Base-by-base conservation (phyloP, 2,113 vertebrate genomes). In the Myotis davidii region DNA sequence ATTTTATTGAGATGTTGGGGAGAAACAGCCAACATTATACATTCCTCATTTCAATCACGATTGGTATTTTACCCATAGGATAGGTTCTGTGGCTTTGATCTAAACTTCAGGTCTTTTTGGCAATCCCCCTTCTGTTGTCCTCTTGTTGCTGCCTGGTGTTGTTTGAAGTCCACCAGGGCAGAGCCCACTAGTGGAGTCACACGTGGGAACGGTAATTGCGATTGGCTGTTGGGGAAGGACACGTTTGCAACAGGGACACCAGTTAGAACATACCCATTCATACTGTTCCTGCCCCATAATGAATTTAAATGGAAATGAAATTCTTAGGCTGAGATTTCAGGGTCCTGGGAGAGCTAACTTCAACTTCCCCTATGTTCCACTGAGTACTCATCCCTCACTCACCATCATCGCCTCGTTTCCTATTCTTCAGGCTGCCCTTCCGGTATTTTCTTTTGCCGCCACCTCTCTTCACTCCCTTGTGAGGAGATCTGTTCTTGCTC, bases 391-490 rank as follows among this genome's bases (percentile, higher is more conserved):
- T 29, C 82, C 82, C 18, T 81, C 37, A 96, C 97, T 97, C 72
- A 98, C 97, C 96, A 23, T 97, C 96, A 61, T 97, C 90, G 0
- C 90, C 29, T 59, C 96, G 82, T 76, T 97, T 98, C 29, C 96
- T 94, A 48, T 85, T 94, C 88, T 97, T 98, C 27, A 87, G 42
- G 34, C 50, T 59, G 50, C 87, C 32, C 70, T 90, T 98, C 9
- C 64, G 94, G 56, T 95, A 95, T 76, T 96, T 98, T 91, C 94
- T 97, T 90, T 98, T 98, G 91, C 37, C 37, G 45, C 92, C 64
- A 39, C 96, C 78, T 96, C 92, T 97, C 94, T 96, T 98, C 90
- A 97, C 96, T 54, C 97, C 97, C 87, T 96, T 97, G 88, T 97
- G 97, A 65, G 97, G 96, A 88, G 96, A 23, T 92, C 92, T 86